Percentiles rank a stretch among this genome's conserved stretches.
These are phyloP conservation scores for Laticauda laticaudata DNA, from an alignment of 2,113 vertebrate species.

Conservation along the genomic window DNA sequence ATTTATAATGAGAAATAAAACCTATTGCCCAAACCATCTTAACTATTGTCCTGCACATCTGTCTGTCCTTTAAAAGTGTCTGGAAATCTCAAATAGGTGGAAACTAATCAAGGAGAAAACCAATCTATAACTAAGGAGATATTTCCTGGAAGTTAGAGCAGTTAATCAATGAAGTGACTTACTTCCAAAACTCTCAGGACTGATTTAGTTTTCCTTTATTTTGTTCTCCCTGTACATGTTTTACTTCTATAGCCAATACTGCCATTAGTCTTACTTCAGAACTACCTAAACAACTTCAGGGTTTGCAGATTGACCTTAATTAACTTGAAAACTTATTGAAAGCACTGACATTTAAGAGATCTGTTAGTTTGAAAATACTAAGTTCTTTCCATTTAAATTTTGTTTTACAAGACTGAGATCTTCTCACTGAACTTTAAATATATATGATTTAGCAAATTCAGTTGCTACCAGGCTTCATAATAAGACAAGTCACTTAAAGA, in stretches of 20 bases:
- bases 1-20: neutral
- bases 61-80: neutral
- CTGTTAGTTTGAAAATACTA: neutral
- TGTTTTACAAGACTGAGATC: neutral
- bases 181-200: neutral
- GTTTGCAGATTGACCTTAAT: neutral
- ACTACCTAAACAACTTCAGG: neutral
- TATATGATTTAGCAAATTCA: neutral
- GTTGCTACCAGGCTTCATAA: neutral
- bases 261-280: neutral
- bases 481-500: neutral
- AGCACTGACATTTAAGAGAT: neutral
- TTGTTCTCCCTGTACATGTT: neutral
- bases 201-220: neutral
- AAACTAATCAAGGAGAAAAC: no score
- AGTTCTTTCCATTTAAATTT: constrained; percentile 3
- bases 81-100: neutral
- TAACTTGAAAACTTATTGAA: neutral
- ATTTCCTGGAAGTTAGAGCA: no score
- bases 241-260: neutral
- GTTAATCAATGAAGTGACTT: no score
- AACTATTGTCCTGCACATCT: neutral
- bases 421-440: neutral
- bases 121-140: no score
- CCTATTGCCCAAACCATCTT: neutral